phyloP scores from a whole-genome alignment of 1,140 invertebrate genomes.

The Hyphantria cunea region DNA sequence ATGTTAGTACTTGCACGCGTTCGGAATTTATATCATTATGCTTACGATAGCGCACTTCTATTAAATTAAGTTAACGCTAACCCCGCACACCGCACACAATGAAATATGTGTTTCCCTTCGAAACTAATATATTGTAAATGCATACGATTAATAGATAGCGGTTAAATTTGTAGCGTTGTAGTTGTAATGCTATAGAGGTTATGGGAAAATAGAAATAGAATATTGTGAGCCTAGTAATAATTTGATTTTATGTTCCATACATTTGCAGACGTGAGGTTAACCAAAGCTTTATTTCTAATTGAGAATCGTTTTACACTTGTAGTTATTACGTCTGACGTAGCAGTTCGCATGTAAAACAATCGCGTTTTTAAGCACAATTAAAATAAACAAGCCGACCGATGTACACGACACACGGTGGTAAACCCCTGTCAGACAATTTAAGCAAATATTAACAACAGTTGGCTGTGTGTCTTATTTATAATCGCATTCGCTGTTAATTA shows the following conservation, averaged over 20 bases:
- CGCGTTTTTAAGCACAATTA: conserved; percentile 1
- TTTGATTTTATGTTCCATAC: conserved; percentile 31
- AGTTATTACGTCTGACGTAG: conserved; percentile 18
- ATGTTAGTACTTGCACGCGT: conserved; percentile 42
- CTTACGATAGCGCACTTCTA: conserved; percentile 38
- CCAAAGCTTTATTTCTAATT: conserved; percentile 30
- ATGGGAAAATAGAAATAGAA: conserved; percentile 43
- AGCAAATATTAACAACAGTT: conserved; percentile 12
- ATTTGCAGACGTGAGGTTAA: conserved; percentile 31
- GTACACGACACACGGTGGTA: not conserved
- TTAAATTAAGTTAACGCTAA: conserved; percentile 57
- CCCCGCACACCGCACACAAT: conserved; percentile 38
- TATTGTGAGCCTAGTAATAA: conserved; percentile 36
- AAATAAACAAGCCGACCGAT: conserved; percentile 6
- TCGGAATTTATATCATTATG: conserved; percentile 62
- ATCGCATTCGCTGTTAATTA: conserved; percentile 46
- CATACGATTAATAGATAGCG: conserved; percentile 36
- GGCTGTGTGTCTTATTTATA: conserved; percentile 24
- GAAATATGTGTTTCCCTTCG: conserved; percentile 48
- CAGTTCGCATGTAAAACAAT: not conserved
- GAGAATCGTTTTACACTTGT: conserved; percentile 22
- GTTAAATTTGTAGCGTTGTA: conserved; percentile 34
- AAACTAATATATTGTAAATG: conserved; percentile 37
- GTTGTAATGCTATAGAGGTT: conserved; percentile 34
- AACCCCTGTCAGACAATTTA: conserved; percentile 13